These are phyloP conservation scores for Orthosia gracilis DNA, from an alignment of 2,888 invertebrate genomes.

Conservation along the genomic window DNA sequence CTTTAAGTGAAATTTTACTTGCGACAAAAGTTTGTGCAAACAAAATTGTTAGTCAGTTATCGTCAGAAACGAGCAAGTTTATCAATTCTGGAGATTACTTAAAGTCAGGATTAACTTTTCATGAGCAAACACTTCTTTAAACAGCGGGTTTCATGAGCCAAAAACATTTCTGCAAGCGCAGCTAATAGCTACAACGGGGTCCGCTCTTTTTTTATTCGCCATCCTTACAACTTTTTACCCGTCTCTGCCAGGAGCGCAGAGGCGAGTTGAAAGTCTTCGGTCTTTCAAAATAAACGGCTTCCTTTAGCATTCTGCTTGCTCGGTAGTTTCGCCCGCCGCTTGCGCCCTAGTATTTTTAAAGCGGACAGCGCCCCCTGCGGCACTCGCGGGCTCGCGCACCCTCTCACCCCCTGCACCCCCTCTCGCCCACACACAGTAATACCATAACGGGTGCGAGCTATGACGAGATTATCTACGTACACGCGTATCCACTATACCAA, in stretches of 20 bases:
- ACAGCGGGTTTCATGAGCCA: constrained; percentile 70
- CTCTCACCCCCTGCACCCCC: constrained; percentile 69
- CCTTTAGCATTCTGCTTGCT: constrained; percentile 84
- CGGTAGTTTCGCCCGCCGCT: constrained; percentile 80
- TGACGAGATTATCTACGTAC: constrained; percentile 91
- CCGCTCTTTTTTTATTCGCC: constrained; percentile 73
- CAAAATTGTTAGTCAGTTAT: constrained; percentile 27
- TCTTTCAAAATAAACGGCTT: constrained; percentile 88
- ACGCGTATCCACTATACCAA: constrained; percentile 84
- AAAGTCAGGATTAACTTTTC: constrained; percentile 58
- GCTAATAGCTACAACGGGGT: constrained; percentile 76
- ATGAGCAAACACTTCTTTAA: constrained; percentile 63
- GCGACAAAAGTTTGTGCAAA: constrained; percentile 41
- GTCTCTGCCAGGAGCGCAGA: constrained; percentile 77
- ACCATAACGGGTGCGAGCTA: constrained; percentile 91
- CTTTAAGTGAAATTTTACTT: constrained; percentile 49
- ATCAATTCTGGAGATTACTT: constrained; percentile 60
- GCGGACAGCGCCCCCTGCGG: constrained; percentile 87
- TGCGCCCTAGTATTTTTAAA: constrained; percentile 89
- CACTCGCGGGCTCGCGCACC: constrained; percentile 79
- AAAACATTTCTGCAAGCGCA: constrained; percentile 76
- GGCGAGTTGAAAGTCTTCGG: constrained; percentile 79
- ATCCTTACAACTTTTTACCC: constrained; percentile 81
- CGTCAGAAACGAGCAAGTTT: constrained; percentile 58
- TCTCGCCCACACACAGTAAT: constrained; percentile 87